phyloP scores from a whole-genome alignment of 2,888 invertebrate species.

The Pammene aurita region DNA sequence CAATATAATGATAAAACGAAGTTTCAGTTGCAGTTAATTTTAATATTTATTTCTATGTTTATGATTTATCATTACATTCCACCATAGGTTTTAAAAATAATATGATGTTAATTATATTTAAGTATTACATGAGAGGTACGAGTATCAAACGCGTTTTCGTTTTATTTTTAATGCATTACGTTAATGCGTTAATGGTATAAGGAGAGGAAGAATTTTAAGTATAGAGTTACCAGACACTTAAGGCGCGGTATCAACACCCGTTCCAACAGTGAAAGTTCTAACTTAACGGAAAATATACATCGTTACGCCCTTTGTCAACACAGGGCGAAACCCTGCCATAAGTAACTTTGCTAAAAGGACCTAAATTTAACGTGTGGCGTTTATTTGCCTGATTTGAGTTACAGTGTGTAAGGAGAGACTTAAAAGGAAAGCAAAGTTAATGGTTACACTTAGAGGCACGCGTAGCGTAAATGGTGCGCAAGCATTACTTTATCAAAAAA shows the following conservation, averaged over 20 bases:
- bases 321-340: slow-evolving; percentile 27
- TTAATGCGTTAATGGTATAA: slow-evolving; percentile 7
- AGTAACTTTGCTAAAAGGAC: slow-evolving; percentile 41
- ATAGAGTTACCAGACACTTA: slow-evolving; percentile 44
- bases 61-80: too few species aligned
- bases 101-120: neutral
- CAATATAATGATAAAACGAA: too few species aligned
- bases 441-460: neutral
- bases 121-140: neutral
- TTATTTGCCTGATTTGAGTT: slow-evolving; percentile 28
- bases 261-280: neutral
- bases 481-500: neutral
- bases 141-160: slow-evolving; percentile 15
- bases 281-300: neutral
- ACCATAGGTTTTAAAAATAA: neutral
- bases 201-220: slow-evolving; percentile 32
- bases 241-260: slow-evolving; percentile 27
- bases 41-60: too few species aligned
- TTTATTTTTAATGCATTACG: slow-evolving; percentile 37
- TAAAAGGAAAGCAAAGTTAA: slow-evolving; percentile 13
- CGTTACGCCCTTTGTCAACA: slow-evolving; percentile 3
- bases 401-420: slow-evolving; percentile 10
- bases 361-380: slow-evolving; percentile 22
- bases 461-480: too few species aligned
- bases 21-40: too few species aligned